Base-by-base conservation (phyloP, 2,888 invertebrate species). In the Cataglyphis albicans region DNA sequence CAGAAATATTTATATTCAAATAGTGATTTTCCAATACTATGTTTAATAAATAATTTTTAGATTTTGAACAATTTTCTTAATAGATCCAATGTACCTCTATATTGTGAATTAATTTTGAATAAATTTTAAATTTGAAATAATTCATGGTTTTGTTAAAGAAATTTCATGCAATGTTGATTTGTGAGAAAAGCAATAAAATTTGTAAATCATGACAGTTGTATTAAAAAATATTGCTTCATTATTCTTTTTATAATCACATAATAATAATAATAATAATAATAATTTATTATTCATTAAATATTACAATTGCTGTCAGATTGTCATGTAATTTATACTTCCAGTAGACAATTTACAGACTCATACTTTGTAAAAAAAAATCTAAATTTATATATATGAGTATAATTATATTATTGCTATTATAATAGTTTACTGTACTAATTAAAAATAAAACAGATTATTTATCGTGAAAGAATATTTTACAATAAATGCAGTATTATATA, bases 221-320 rank as follows among this genome's bases (percentile, higher is more conserved):
- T 78, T 61, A 84, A 82, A 73, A 82, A 83, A 25, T 48, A 21
- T 48, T 84, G 67, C 35, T 21, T 65, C 1, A 57, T 68, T 59
- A 41, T 15, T 75, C 52, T 81, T 72, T 68, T 81, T 44, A 63
- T 67, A 59, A 84, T 88, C 80, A 84, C 82, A 85, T 84, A 83
- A 85, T 12, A 44, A 44, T 15, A 44, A 3, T 44, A 44, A 44
- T 4, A 44, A 12, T 44, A 44, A 3, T 44, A 44, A 44, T 4
- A 44, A 12, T 44, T 88, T 88, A 90, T 86, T 81, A 86, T 83
- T 83, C 82, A 87, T 86, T 87, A 63, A 57, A 57, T 21, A 41
- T 83, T 85, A 80, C 63, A 84, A 68, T 57, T 57, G 61, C 70
- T 81, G 72, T 81, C 29, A 73, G 35, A 55, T 38, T 44, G 41